A percentile compares a stretch with the other conserved stretches of the same genome.
Evolutionary conservation across 2,888 invertebrate species (phyloP).

Genomic region (Anthrax anthrax): DNA sequence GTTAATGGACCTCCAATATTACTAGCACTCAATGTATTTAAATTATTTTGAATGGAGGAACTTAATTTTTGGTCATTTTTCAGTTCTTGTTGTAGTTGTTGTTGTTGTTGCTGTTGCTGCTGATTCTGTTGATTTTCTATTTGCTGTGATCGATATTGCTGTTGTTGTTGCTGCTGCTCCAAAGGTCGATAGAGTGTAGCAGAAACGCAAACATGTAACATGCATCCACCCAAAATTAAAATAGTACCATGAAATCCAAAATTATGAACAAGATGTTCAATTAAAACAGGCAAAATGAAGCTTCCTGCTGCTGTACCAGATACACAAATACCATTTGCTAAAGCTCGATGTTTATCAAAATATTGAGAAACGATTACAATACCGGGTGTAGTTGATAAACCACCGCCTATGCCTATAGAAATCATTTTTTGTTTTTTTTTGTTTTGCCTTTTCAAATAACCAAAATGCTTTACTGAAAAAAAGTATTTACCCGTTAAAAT

Average conservation of each 20-base stretch:
- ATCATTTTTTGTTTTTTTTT: neutral
- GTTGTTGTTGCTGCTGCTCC: neutral
- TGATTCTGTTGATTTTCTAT: constrained; percentile 14
- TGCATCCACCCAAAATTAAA: constrained; percentile 52
- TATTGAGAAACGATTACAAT: constrained; percentile 69
- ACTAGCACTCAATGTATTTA: constrained; percentile 16
- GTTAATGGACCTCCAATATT: constrained; percentile 28
- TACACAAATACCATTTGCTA: constrained; percentile 68
- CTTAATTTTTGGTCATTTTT: constrained; percentile 1
- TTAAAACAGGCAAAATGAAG: constrained; percentile 60
- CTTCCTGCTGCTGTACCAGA: constrained; percentile 69
- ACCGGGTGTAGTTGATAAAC: constrained; percentile 64
- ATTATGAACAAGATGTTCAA: constrained; percentile 51
- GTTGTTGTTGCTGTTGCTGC: neutral
- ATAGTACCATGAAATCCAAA: constrained; percentile 63
- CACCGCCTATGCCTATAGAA: constrained; percentile 53
- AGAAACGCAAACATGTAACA: constrained; percentile 60
- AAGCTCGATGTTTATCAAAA: constrained; percentile 61
- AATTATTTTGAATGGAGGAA: neutral
- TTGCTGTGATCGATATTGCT: neutral
- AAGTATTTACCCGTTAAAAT: constrained; percentile 56
- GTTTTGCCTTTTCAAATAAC: neutral
- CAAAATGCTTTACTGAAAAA: neutral
- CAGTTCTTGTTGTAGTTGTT: neutral
- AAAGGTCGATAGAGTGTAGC: constrained; percentile 50